These are phyloP conservation scores for Macrophya annulata DNA, from an alignment of 2,888 invertebrate genomes.

Conservation along the genomic window DNA sequence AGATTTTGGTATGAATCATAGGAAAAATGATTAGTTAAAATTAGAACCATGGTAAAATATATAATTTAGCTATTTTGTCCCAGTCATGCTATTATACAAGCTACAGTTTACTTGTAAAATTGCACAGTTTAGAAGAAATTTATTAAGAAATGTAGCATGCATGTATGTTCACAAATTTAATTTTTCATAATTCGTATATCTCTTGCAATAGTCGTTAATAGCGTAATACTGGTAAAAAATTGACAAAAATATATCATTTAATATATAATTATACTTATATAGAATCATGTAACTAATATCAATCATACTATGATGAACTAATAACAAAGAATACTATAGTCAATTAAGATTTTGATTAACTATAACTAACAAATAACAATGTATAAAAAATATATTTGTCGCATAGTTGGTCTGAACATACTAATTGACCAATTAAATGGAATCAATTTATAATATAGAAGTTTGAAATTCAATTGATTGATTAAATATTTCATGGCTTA, in stretches of 20 bases:
- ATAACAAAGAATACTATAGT: neutral
- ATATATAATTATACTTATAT: neutral
- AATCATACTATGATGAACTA: too few species aligned
- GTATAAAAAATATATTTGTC: slow-evolving; percentile 32
- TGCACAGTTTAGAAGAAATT: neutral
- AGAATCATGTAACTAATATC: too few species aligned
- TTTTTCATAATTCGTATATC: neutral
- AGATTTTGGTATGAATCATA: too few species aligned
- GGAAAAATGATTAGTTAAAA: too few species aligned
- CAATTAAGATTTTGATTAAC: neutral
- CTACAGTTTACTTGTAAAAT: too few species aligned
- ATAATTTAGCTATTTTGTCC: too few species aligned
- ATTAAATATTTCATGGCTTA: neutral
- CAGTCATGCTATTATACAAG: too few species aligned
- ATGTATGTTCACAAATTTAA: neutral
- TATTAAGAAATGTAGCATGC: neutral
- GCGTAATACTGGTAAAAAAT: neutral
- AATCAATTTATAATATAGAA: neutral
- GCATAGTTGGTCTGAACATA: neutral
- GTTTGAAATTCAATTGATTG: neutral
- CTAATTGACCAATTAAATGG: neutral
- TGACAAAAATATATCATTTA: neutral
- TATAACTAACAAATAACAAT: slow-evolving; percentile 27
- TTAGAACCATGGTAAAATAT: too few species aligned
- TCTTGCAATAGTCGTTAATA: neutral